Evolutionary conservation across 2,113 vertebrate genomes (phyloP).

Genomic region (Brachypodius melanocephalos): DNA sequence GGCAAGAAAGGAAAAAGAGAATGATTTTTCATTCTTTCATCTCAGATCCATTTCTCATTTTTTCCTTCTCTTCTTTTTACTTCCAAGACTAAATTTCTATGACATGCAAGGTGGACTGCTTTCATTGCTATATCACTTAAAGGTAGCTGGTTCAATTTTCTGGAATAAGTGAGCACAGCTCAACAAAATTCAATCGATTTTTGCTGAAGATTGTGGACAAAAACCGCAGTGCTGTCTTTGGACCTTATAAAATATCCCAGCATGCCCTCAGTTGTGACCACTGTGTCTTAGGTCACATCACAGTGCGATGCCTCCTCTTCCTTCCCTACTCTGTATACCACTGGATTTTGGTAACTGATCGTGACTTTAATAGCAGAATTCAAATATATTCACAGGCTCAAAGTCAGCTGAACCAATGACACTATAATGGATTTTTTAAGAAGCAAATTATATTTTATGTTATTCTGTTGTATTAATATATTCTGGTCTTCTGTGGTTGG

Average conservation of each 20-base stretch:
- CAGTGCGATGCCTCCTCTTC: not conserved
- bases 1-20: not conserved
- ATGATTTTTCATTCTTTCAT: not conserved
- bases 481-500: not conserved
- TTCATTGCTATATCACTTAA: not conserved
- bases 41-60: not conserved
- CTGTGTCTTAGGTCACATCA: not conserved
- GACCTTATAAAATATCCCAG: not conserved
- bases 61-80: not conserved
- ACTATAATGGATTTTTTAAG: not conserved
- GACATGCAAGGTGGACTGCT: not conserved
- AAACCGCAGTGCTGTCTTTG: not conserved
- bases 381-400: not conserved
- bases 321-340: not conserved
- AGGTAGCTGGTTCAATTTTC: not conserved
- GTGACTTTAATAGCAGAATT: not conserved
- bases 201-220: not conserved
- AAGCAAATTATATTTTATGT: not conserved
- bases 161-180: not conserved
- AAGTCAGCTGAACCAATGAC: not conserved
- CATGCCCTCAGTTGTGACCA: not conserved
- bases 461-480: not conserved
- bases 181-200: not conserved
- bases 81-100: not conserved
- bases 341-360: not conserved